Base-by-base conservation (phyloP, 2,888 invertebrate species). In the Acanthococcus lagerstroemiae region DNA sequence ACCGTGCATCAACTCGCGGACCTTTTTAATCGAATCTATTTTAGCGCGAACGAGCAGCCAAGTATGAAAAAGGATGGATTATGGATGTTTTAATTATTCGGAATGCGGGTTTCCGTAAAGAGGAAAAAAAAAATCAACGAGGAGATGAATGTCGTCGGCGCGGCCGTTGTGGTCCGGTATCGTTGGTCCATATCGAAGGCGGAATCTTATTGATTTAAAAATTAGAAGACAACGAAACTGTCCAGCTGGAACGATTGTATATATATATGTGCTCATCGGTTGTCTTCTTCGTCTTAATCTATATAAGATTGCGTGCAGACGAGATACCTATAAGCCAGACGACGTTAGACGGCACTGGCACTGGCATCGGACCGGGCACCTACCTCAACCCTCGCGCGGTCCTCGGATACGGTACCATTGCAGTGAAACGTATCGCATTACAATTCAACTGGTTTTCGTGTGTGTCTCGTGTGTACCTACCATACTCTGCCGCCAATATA, bases 211-310 rank as follows among this genome's bases (percentile, higher is more conserved):
- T 22, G 52, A 52, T 52, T 52, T 52, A 21, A 54, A 48, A 63
- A 63, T 63, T 63, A 27, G 54, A 37, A 63, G 44, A 63, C 52
- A 52, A 54, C 54, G 54, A 52, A 63, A 63, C 63, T 63, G 63
- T 54, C 63, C 63, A 63, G 24, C 44, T 63, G 63, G 63, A 63
- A 63, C 25, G n/a, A n/a, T n/a, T n/a, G n/a, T n/a, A n/a, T n/a
- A n/a, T n/a, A n/a, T n/a, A n/a, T n/a, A n/a, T n/a, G n/a, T n/a
- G n/a, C n/a, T n/a, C n/a, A 63, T 54, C 27, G 50, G n/a, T 61
- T 50, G 50, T 61, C 19, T 48, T 52, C 24, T 50, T 50, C 50
- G 46, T 63, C 52, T 52, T 21, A 48, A 22, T 52, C 50, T 22
- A 27, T 24, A 45, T 48, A 21, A 44, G 21, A 26, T 63, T 63